Evolutionary conservation across 2,113 vertebrate species (phyloP), one percentile per base, ranked within the genome.

Genomic region (Microcebus ravelobensis): DNA sequence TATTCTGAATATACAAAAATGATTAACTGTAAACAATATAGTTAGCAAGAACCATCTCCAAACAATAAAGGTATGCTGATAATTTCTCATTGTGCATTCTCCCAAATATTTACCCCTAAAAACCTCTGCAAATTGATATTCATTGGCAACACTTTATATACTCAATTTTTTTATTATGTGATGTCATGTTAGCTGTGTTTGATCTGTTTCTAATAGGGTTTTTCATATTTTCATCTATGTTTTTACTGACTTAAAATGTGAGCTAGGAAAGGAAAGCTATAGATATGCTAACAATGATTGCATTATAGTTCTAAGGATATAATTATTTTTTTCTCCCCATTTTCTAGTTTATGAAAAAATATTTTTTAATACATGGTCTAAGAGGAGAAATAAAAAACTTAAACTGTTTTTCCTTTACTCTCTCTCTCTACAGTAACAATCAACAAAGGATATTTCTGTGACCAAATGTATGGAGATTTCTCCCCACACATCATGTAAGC

Each of bases 261-360:
- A 90, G 20, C 6, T 80, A 23, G 27, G 86, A 71, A 79, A 83
- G 23, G 94, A 81, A 95, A 71, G 21, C 11, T 87, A 74, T 77
- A 6, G 3, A 5, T 39, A 70, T 65, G 23, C 7, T 57, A 92
- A 34, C 5, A 81, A 70, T 25, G 20, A 92, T 25, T 79, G 2
- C 42, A 29, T 13, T 14, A 67, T 0, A 7, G 8, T 34, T 89
- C 13, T 91, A n/a, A 81, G 14, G 11, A 6, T 39, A 63, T 2
- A 42, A 14, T 8, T 29, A 5, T 7, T 21, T 85, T 71, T 65
- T 67, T 21, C 15, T n/a, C 61, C 57, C 71, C 6, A 36, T 86
- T 97, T 95, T 87, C 18, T 79, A 88, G 55, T 82, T 89, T 87
- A 61, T 61, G 13, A 52, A 91, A 5, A 94, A 90, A 31, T 55